Base-by-base conservation (phyloP, 2,797 vertebrate genomes). In the Helicolenus hilgendorfi region DNA sequence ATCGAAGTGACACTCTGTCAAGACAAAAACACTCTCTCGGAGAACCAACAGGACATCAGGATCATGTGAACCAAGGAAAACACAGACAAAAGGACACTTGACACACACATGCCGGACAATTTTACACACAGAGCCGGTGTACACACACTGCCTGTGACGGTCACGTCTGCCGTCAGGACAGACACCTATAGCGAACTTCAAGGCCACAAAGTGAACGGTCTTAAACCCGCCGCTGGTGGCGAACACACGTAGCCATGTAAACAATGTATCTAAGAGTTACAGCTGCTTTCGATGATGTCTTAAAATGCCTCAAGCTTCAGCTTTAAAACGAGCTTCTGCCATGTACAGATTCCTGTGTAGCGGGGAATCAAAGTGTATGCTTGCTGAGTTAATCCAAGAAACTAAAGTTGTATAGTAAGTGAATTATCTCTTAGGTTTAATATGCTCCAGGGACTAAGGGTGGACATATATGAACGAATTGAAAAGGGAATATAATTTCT, bases 211-310 rank as follows among this genome's bases (percentile, higher is more conserved):
- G n/a, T 77, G 36, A 89, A 15, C 11, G 6, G 84, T 93, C 88
- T 62, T 9, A 22, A 78, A 77, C 13, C 82, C 71, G 24, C 81
- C 68, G 72, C 72, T 36, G 78, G 27, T 87, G 91, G 84, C 83
- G 65, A 85, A 86, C 38, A 81, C 86, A 90, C 56, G 76, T 92
- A 94, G 94, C 94, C 94, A 94, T 95, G 95, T 94, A 92, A 86
- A 92, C 79, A 68, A 93, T 94, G 87, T 95, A 92, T 94, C 65
- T 63, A 91, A 83, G 72, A 82, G 69, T 87, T 90, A 65, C 83
- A 76, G 77, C 92, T 95, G 95, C 96, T 97, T 96, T 93, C 31
- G 90, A 94, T 83, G 86, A 93, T 95, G 92, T 97, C 94, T 92
- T 95, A 93, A 93, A 96, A 88, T 79, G 89, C 85, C 87, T 90